phyloP scores from a whole-genome alignment of 2,113 vertebrate species.

The Melozone crissalis region DNA sequence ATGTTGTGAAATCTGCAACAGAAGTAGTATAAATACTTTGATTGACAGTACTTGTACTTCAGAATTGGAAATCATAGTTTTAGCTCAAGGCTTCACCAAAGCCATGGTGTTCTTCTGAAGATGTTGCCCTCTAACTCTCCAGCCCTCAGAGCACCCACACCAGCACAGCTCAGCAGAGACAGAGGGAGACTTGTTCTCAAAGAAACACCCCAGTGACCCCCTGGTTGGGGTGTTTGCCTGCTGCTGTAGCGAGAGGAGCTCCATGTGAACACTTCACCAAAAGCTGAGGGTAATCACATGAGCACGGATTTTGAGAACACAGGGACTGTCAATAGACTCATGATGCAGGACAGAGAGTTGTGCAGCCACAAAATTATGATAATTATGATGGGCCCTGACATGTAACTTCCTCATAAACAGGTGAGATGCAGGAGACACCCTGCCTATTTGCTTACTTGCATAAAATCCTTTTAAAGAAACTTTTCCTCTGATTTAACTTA shows the following conservation, averaged over 20 bases:
- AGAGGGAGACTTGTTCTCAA: neutral
- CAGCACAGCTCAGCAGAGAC: neutral
- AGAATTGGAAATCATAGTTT: neutral
- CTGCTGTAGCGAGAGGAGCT: neutral
- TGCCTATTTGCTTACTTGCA: neutral
- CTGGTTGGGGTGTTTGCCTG: neutral
- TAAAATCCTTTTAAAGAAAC: neutral
- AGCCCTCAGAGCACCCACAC: neutral
- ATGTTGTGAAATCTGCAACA: neutral
- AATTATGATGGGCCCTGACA: neutral
- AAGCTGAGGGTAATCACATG: neutral
- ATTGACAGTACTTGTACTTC: neutral
- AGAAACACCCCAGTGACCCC: rapidly evolving
- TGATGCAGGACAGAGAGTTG: rapidly evolving
- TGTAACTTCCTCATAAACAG: neutral
- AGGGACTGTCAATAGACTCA: neutral
- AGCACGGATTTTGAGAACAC: rapidly evolving
- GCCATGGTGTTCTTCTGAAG: neutral
- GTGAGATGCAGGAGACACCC: neutral
- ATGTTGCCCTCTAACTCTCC: neutral
- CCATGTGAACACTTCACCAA: neutral
- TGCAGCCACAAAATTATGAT: neutral
- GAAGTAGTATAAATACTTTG: neutral
- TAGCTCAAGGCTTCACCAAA: neutral
- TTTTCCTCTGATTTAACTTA: neutral